Base-by-base conservation (phyloP, 2,113 vertebrate species). In the Engystomops pustulosus region DNA sequence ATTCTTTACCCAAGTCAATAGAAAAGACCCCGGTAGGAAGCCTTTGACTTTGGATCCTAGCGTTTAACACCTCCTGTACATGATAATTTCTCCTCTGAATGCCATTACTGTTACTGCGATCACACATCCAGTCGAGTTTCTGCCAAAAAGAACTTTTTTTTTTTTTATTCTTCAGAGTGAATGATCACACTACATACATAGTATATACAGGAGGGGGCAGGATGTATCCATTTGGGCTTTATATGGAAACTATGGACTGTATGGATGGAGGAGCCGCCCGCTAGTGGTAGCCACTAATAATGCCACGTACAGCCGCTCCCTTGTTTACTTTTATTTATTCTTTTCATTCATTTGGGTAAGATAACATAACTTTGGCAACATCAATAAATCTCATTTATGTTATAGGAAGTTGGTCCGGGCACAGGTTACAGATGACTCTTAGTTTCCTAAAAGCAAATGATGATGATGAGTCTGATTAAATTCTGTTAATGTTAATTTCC, bases 391-490 rank as follows among this genome's bases (percentile, higher is more conserved):
- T 85, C 25, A 86, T 86, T 86, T 87, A 74, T 86, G 8, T 84
- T 87, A 51, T 76, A 70, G 79, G 86, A 85, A 83, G 53, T 82
- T 88, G 75, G 71, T 83, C 87, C 86, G 47, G 83, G 69, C 67
- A 78, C 76, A 1, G 2, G n/a, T 88, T 88, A 41, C 53, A 89
- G 36, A 72, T 88, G 68, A 1, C 86, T 51, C 79, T 88, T 87
- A 85, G 6, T 86, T 86, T 88, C 79, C 83, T 68, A 58, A 81
- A 53, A 55, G 69, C 2, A 75, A 87, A 87, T 89, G 90, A 86
- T 81, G 87, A 85, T 87, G 87, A 88, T 83, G 84, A 89, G 84
- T 88, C 60, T 86, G 85, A 3, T 89, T 88, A 87, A 72, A 72
- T 65, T 6, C 9, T 0, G 76, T 49, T 86, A 60, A 82, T 88